Evolutionary conservation across 2,888 invertebrate species (phyloP).

Genomic region (Tortrix viridana): DNA sequence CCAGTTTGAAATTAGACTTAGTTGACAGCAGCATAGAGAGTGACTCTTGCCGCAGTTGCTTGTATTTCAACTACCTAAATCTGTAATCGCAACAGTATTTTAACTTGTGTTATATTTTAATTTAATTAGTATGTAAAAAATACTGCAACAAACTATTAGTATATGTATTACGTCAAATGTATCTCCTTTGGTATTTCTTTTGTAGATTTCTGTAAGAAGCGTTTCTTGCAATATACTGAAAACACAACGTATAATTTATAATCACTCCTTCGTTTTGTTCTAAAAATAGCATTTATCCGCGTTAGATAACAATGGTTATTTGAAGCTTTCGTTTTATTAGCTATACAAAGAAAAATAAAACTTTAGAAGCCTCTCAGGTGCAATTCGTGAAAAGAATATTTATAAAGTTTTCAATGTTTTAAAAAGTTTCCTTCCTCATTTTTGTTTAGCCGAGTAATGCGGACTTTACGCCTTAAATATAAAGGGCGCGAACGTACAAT

Average conservation of each 20-base stretch:
- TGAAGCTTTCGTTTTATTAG: conserved; percentile 35
- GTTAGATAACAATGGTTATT: conserved; percentile 35
- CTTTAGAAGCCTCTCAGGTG: conserved; percentile 42
- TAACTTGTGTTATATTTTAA: conserved; percentile 1
- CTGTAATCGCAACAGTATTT: not conserved
- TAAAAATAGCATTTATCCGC: conserved; percentile 18
- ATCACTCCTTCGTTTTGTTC: conserved; percentile 2
- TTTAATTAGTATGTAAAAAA: too few relatives aligned
- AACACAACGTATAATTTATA: too few relatives aligned
- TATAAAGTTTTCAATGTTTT: conserved; percentile 44
- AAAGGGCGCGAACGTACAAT: not conserved
- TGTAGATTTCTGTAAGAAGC: too few relatives aligned
- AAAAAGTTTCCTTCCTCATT: conserved; percentile 35
- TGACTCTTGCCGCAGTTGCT: too few relatives aligned
- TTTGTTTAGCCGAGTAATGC: conserved; percentile 14
- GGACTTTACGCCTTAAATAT: conserved; percentile 7
- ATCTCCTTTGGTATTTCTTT: too few relatives aligned
- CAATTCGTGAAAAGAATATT: conserved; percentile 45
- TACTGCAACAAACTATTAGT: too few relatives aligned
- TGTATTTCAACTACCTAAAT: too few relatives aligned
- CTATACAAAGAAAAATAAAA: conserved; percentile 37
- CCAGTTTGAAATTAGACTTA: too few relatives aligned
- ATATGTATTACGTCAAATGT: too few relatives aligned
- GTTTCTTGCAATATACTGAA: too few relatives aligned
- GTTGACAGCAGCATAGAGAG: too few relatives aligned